Conservation (phyloP, 2,888 invertebrate genomes). For the Acronicta alni region DNA sequence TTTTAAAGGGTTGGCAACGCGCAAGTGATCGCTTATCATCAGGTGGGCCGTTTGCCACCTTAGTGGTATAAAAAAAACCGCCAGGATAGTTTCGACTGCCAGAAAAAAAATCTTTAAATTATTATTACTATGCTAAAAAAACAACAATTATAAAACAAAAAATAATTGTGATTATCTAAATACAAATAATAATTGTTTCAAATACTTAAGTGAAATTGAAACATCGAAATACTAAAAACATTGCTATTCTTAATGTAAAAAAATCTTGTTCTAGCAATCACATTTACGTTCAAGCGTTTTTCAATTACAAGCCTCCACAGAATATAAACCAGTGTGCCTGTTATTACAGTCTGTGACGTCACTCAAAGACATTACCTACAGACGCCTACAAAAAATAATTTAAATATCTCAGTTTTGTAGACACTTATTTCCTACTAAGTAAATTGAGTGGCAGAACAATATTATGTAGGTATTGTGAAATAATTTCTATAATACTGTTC, state of each 20-base stretch:
- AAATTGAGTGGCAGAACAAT: not conserved
- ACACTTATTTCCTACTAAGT: conserved; percentile 6
- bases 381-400: conserved; percentile 1
- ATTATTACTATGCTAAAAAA: too few species aligned
- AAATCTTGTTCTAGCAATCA: not conserved
- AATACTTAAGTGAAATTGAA: too few species aligned
- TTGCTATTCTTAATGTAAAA: not conserved
- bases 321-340: conserved; percentile 58
- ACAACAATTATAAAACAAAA: too few species aligned
- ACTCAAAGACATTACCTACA: conserved; percentile 38
- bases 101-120: too few species aligned
- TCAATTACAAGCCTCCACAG: conserved; percentile 53
- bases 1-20: too few species aligned
- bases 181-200: too few species aligned
- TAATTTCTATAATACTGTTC: not conserved
- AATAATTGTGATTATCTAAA: too few species aligned
- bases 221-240: not conserved
- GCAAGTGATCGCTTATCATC: too few species aligned
- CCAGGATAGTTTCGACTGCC: too few species aligned
- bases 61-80: too few species aligned
- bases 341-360: conserved; percentile 53
- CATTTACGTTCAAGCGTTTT: conserved; percentile 52
- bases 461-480: not conserved
- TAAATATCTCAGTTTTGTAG: not conserved
- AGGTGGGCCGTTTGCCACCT: too few species aligned